A percentile compares a stretch with the other conserved stretches of the same genome.
phyloP scores from a whole-genome alignment of 2,113 vertebrate genomes.

The Numenius arquata region DNA sequence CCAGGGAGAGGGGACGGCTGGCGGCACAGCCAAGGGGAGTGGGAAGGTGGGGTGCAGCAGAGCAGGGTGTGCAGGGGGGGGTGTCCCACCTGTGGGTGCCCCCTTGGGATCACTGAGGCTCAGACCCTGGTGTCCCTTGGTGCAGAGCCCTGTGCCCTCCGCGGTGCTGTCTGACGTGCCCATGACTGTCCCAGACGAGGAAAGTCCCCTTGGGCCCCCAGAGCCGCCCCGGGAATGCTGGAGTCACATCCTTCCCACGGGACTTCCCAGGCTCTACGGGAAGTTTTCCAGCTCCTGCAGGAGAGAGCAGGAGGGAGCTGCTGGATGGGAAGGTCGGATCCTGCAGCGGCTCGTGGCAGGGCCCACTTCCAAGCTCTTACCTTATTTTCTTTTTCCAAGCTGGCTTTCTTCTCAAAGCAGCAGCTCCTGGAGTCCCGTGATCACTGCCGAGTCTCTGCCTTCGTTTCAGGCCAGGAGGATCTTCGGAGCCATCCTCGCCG shows the following conservation, averaged over 20 bases:
- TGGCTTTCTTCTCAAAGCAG: neutral
- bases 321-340: neutral
- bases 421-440: neutral
- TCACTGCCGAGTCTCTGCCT: neutral
- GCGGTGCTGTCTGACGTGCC: neutral
- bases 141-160: neutral
- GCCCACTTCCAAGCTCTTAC: neutral
- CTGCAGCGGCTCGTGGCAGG: neutral
- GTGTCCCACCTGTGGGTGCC: neutral
- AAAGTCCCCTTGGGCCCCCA: neutral
- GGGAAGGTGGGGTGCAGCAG: neutral
- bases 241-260: neutral
- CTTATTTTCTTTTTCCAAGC: neutral
- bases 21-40: fast-evolving
- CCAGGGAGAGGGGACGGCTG: neutral
- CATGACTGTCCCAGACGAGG: neutral
- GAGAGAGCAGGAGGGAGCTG: neutral
- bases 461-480: neutral
- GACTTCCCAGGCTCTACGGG: neutral
- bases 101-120: neutral
- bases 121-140: fast-evolving
- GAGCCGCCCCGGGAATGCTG: neutral
- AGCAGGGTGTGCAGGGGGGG: neutral
- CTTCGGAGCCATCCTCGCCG: fast-evolving
- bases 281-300: neutral